Evolutionary conservation across 2,797 vertebrate genomes (phyloP), one percentile per base, ranked within the genome.

Genomic region (Oreochromis grahami): DNA sequence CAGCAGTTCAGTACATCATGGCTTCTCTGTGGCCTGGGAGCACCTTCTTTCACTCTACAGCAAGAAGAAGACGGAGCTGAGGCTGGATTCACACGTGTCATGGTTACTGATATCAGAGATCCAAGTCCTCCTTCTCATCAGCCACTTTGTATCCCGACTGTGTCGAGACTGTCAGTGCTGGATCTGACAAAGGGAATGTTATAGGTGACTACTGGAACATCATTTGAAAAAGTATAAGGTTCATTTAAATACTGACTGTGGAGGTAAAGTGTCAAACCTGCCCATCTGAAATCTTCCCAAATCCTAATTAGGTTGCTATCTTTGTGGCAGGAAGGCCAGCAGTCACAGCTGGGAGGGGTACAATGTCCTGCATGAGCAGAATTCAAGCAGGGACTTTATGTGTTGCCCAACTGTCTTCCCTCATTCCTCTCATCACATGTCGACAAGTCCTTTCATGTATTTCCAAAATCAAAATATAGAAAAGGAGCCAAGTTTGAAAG

Each of bases 71-170:
- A 74, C 4, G 3, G 14, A 12, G 77, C 74, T 12, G 17, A 82
- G 58, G 84, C 90, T 93, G 95, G 92, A 94, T 92, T 93, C 90
- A 94, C 89, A 93, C 87, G 81, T 92, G 94, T 93, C 77, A 52
- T 87, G 91, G 92, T 94, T 94, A 92, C 94, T 91, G 92, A 95
- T 92, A 77, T 88, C 48, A 36, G 80, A 89, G 79, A 87, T 83
- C 53, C 82, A 86, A 87, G 85, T 85, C 79, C 77, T 86, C 70
- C 65, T 89, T 88, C 88, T 90, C 88, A 87, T 93, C 87, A 89
- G 60, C 72, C 83, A 43, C 84, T 87, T 79, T 80, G 87, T 88
- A 91, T 91, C 84, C 78, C 5, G 9, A 72, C 86, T 12, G 60
- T 80, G 87, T 87, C 51, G 80, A 60, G 89, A 88, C 91, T 91